These are phyloP conservation scores for Apogon hyalosoma DNA, from an alignment of 2,797 vertebrate species.

Conservation along the genomic window DNA sequence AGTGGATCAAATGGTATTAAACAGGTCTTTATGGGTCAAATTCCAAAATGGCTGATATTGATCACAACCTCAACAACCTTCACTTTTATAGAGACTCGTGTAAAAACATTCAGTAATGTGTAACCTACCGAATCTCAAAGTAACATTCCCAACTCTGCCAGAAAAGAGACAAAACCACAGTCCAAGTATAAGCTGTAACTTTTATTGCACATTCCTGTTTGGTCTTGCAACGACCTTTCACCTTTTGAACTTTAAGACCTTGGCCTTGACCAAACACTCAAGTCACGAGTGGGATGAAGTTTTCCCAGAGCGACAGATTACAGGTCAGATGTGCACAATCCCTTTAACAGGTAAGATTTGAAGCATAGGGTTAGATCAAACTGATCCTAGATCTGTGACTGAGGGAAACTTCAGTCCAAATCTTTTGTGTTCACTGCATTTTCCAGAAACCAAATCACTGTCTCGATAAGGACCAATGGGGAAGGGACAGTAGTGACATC, in stretches of 20 bases:
- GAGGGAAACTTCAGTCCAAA: slow-evolving; percentile 54
- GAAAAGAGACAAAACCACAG: slow-evolving; percentile 65
- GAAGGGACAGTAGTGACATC: slow-evolving; percentile 71
- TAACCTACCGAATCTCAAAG: neutral
- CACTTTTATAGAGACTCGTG: too few relatives aligned
- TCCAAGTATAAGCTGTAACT: slow-evolving; percentile 85
- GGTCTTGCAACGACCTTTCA: slow-evolving; percentile 84
- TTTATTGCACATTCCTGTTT: slow-evolving; percentile 92
- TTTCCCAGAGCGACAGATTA: slow-evolving; percentile 62
- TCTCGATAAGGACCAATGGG: slow-evolving; percentile 63
- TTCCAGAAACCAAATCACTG: slow-evolving; percentile 58
- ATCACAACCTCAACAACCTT: too few relatives aligned
- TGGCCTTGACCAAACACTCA: slow-evolving; percentile 69
- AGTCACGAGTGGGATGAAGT: slow-evolving; percentile 60
- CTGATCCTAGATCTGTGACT: slow-evolving; percentile 71
- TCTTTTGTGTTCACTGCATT: slow-evolving; percentile 61
- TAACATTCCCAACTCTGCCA: too few relatives aligned
- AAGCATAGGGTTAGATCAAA: slow-evolving; percentile 55
- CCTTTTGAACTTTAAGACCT: slow-evolving; percentile 71
- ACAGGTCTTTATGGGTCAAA: too few relatives aligned
- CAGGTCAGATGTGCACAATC: slow-evolving; percentile 63
- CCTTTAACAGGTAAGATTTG: slow-evolving; percentile 61
- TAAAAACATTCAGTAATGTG: too few relatives aligned
- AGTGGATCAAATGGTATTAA: too few relatives aligned
- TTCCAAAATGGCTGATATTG: too few relatives aligned